Conservation (phyloP, 2,113 vertebrate genomes). For the Tichodroma muraria region DNA sequence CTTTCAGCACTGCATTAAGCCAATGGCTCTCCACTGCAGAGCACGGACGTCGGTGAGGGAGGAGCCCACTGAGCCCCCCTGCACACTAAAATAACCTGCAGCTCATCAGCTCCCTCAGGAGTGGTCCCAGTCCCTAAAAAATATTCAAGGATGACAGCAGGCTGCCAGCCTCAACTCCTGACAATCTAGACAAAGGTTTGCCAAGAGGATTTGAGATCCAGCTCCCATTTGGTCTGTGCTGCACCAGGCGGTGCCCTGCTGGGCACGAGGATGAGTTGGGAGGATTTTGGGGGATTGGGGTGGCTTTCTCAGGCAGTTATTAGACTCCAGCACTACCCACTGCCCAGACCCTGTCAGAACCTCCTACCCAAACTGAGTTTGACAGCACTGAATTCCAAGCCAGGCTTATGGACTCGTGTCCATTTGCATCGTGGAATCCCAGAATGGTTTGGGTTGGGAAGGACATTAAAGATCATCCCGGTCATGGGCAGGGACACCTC, state of each 20-base stretch:
- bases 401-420: rapidly evolving
- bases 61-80: not conserved
- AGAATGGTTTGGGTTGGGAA: not conserved
- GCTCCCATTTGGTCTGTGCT: not conserved
- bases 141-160: not conserved
- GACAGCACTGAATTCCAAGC: not conserved
- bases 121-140: not conserved
- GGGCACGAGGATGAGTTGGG: not conserved
- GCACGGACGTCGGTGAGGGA: not conserved
- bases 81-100: not conserved
- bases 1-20: not conserved
- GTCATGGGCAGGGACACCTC: not conserved
- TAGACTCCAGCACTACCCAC: not conserved
- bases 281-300: not conserved
- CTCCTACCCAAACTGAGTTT: not conserved
- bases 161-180: not conserved
- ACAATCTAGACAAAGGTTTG: not conserved
- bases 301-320: not conserved
- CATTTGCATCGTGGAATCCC: not conserved
- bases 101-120: not conserved
- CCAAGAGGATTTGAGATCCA: not conserved
- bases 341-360: not conserved
- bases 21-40: not conserved
- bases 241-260: not conserved
- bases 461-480: rapidly evolving